Evolutionary conservation across 2,797 vertebrate species (phyloP).

Genomic region (Clarias laeviceps): DNA sequence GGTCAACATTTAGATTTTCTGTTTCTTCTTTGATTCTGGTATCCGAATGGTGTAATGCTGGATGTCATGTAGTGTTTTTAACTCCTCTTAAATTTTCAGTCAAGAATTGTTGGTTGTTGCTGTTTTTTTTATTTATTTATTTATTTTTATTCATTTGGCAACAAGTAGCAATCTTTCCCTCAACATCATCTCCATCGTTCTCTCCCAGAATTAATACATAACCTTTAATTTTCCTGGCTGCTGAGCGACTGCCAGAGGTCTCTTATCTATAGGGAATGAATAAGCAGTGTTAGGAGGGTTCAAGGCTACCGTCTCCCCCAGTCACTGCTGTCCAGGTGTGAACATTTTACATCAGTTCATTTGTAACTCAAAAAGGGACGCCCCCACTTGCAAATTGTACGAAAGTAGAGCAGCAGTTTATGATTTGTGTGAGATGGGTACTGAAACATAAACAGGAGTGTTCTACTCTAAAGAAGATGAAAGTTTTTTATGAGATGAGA

Average conservation of each 20-base stretch:
- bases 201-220: neutral
- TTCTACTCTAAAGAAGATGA: no score
- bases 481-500: no score
- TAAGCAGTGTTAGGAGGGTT: neutral
- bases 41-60: neutral
- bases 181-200: neutral
- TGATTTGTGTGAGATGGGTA: no score
- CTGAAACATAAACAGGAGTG: no score
- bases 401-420: no score
- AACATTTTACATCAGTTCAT: no score
- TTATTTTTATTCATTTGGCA: no score
- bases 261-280: neutral
- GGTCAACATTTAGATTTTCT: slow-evolving; percentile 64
- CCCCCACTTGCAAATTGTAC: no score
- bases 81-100: neutral
- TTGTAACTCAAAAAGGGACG: no score
- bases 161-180: neutral
- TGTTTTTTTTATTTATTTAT: no score
- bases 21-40: neutral
- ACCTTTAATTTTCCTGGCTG: neutral
- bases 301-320: no score
- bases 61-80: neutral
- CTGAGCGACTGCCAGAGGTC: neutral
- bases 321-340: no score
- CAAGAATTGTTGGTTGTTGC: neutral